These are phyloP conservation scores for Ornithoptera priamus DNA, from an alignment of 2,888 invertebrate genomes.

Conservation along the genomic window DNA sequence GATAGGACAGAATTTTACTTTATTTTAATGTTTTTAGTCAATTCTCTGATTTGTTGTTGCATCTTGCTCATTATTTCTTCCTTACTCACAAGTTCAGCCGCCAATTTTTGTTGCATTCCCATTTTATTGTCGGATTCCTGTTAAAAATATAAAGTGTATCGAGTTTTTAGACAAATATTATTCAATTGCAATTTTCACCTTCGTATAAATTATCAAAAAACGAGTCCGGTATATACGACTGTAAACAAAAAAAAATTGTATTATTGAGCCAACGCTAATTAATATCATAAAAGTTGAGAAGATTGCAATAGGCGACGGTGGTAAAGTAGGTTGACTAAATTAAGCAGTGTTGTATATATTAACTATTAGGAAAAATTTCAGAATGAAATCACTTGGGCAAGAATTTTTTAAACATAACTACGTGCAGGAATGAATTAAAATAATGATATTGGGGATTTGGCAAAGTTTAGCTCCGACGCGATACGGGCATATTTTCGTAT, in stretches of 20 bases:
- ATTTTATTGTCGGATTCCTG: constrained; percentile 69
- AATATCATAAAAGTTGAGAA: background rate
- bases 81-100: constrained; percentile 70
- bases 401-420: too few relatives aligned
- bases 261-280: background rate
- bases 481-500: too few relatives aligned
- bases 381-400: too few relatives aligned
- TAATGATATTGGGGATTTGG: too few relatives aligned
- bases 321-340: too few relatives aligned
- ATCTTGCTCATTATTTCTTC: constrained; percentile 70
- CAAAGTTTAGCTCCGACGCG: too few relatives aligned
- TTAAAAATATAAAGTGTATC: constrained; percentile 35
- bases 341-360: too few relatives aligned
- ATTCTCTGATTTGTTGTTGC: constrained; percentile 67
- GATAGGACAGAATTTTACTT: constrained; percentile 50
- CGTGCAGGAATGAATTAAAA: too few relatives aligned
- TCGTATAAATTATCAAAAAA: constrained; percentile 42
- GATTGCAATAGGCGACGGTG: too few relatives aligned
- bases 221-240: constrained; percentile 58
- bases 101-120: constrained; percentile 72
- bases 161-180: constrained; percentile 7
- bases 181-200: constrained; percentile 42
- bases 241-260: constrained; percentile 49
- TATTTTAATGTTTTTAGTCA: constrained; percentile 66
- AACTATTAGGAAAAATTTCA: too few relatives aligned